phyloP scores from a whole-genome alignment of 2,113 vertebrate species.

The Larimichthys crocea region DNA sequence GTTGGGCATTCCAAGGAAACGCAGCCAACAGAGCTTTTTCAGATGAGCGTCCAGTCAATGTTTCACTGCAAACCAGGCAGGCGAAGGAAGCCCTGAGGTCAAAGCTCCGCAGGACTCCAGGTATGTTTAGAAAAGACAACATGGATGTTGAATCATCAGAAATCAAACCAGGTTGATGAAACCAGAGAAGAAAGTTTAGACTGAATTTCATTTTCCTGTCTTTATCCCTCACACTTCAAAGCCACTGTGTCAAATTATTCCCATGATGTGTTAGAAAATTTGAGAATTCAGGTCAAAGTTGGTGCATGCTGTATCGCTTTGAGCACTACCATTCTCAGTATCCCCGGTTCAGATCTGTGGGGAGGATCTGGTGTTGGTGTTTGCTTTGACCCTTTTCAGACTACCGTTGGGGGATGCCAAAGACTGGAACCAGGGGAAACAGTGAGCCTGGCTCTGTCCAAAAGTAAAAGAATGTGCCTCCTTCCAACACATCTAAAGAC shows the following conservation, averaged over 20 bases:
- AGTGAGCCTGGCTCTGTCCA: too few species aligned
- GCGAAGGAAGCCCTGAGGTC: conserved; percentile 70
- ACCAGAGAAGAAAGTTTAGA: background rate
- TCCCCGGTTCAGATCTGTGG: too few species aligned
- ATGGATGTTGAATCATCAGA: background rate
- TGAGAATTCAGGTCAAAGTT: background rate
- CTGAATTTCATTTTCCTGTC: background rate
- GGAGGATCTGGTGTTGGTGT: too few species aligned
- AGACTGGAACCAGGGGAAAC: too few species aligned
- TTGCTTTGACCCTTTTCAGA: too few species aligned
- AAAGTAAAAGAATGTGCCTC: too few species aligned
- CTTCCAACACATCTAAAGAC: too few species aligned
- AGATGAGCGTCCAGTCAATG: conserved; percentile 39
- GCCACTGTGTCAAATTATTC: too few species aligned
- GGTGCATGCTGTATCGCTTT: background rate
- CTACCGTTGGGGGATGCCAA: too few species aligned
- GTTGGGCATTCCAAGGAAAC: background rate
- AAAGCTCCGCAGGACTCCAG: conserved; percentile 60
- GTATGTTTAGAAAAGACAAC: conserved; percentile 39
- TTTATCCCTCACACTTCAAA: background rate
- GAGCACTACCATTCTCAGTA: too few species aligned
- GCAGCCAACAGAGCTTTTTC: conserved; percentile 1
- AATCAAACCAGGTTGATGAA: background rate
- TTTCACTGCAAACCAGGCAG: conserved; percentile 54
- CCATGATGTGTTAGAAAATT: background rate